Conservation (phyloP, 1,140 invertebrate genomes). For the Trachelipus rathkii region DNA sequence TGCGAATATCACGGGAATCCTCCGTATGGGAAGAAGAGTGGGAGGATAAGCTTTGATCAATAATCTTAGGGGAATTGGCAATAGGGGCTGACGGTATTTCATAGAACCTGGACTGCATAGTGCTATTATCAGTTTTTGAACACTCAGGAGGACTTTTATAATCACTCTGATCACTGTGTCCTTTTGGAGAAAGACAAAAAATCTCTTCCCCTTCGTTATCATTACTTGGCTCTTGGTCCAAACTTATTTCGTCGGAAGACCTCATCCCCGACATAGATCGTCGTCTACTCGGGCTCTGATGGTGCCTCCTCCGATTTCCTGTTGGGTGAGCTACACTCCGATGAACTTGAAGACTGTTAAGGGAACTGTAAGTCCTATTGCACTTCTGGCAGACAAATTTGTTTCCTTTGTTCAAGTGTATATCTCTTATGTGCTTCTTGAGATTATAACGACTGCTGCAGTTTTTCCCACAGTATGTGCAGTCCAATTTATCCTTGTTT, state of each 20-base stretch:
- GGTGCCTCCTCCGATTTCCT: conserved; percentile 33
- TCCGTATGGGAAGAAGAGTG: not conserved
- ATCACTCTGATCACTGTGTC: too few relatives aligned
- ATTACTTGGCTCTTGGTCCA: too few relatives aligned
- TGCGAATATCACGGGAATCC: not conserved
- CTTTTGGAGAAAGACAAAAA: too few relatives aligned
- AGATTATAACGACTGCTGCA: conserved; percentile 84
- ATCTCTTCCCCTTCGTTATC: too few relatives aligned
- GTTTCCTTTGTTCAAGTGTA: conserved; percentile 56
- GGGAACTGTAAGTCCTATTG: conserved; percentile 55
- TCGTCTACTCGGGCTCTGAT: not conserved
- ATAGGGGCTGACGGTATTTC: conserved; percentile 13
- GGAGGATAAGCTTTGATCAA: not conserved
- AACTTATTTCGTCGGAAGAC: too few relatives aligned
- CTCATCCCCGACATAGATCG: too few relatives aligned
- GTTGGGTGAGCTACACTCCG: conserved; percentile 56
- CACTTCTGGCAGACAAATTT: conserved; percentile 55
- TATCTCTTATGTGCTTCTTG: conserved; percentile 82
- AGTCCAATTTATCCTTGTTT: conserved; percentile 58
- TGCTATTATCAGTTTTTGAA: too few relatives aligned
- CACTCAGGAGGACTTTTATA: too few relatives aligned
- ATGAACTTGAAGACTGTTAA: conserved; percentile 57
- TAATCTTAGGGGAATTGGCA: not conserved
- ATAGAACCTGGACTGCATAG: not conserved
- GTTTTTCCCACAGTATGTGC: conserved; percentile 78